Base-by-base conservation (phyloP, 1,140 invertebrate species). In the Holcopasites calliopsidis region DNA sequence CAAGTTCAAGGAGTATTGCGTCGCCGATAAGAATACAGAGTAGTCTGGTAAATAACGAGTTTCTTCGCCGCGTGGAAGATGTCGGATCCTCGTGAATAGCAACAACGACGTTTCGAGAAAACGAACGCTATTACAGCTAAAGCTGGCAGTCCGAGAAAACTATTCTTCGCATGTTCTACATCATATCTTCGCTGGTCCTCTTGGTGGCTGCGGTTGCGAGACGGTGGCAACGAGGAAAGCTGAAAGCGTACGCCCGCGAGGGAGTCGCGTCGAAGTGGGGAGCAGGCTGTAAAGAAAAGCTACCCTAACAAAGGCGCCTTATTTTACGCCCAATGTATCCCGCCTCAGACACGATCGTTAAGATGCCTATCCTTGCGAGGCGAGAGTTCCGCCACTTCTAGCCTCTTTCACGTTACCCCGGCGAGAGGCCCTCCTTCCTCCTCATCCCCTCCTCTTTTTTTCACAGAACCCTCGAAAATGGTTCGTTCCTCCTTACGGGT, bases 311-410 rank as follows among this genome's bases (percentile, higher is more conserved):
- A 87, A 88, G 85, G 83, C 82, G 79, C 58, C 80, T 84, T 88
- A 87, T 88, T 88, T 88, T 85, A 87, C 87, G 87, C 85, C 82
- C 87, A 85, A 88, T 88, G 84, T 88, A 86, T 61, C 84, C 84
- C 69, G 70, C 85, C 84, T 86, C 86, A 87, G 87, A 87, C 85
- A 88, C 80, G 87, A 88, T 88, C 87, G 86, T 88, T 88, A 88
- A 87, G 87, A 88, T 86, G 86, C 85, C 87, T 84, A 88, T 87
- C 80, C 86, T 55, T 47, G 71, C 66, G 82, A 85, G 76, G 78
- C 78, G 79, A 66, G 76, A 85, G 70, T 42, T 73, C 66, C 70
- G 49, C 75, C 70, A 54, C 55, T 38, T 40, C 35, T 28, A 33
- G 58, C 47, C 62, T 42, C 62, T 21, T 57, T 61, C 54, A 18